Evolutionary conservation across 2,888 invertebrate genomes (phyloP).

Genomic region (Ischnus inquisitorius): DNA sequence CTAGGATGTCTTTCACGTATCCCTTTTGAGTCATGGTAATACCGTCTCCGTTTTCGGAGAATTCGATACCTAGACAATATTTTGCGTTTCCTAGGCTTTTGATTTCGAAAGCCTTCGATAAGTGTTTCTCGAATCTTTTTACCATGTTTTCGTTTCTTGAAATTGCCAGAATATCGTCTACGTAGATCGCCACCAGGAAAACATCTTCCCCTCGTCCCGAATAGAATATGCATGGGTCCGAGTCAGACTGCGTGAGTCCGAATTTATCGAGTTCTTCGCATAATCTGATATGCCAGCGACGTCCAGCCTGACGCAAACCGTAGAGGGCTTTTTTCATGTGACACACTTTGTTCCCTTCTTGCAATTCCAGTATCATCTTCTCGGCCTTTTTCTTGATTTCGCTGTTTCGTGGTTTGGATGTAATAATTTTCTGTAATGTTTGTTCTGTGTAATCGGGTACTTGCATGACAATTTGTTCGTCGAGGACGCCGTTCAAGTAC

Average conservation of each 20-base stretch:
- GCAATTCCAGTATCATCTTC: constrained; percentile 15
- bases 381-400: constrained; percentile 40
- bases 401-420: not conserved
- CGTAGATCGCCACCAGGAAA: constrained; percentile 67
- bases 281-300: constrained; percentile 43
- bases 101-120: constrained; percentile 57
- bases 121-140: constrained; percentile 10
- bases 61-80: constrained; percentile 73
- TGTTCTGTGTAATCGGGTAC: constrained; percentile 55
- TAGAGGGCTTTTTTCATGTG: constrained; percentile 59
- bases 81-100: constrained; percentile 64
- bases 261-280: constrained; percentile 24
- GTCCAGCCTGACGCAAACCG: constrained; percentile 57
- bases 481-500: constrained; percentile 71
- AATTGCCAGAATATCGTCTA: constrained; percentile 50
- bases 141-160: constrained; percentile 14
- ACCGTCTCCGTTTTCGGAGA: constrained; percentile 31
- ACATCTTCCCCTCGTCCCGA: constrained; percentile 38
- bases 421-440: constrained; percentile 34
- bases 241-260: constrained; percentile 21
- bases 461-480: constrained; percentile 67
- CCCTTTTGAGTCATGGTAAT: constrained; percentile 64
- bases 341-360: constrained; percentile 58
- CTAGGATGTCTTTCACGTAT: constrained; percentile 71
- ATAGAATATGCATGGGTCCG: constrained; percentile 56